A percentile compares a stretch with the other conserved stretches of the same genome.
Evolutionary conservation across 2,888 invertebrate species (phyloP).

Genomic region (Drosophila monieri): DNA sequence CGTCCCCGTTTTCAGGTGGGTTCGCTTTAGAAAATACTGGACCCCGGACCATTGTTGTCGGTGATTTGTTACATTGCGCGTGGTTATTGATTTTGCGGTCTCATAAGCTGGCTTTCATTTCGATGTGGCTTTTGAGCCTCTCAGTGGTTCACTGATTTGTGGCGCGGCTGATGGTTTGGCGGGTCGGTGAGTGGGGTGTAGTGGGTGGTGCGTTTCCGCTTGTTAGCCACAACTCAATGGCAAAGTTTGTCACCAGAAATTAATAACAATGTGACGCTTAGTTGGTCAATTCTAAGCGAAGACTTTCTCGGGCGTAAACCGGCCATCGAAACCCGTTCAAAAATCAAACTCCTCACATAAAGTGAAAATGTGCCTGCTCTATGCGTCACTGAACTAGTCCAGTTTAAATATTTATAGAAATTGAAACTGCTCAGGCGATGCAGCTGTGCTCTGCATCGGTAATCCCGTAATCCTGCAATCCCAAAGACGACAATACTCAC

Average conservation of each 20-base stretch:
- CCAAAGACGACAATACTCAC: conserved; percentile 20
- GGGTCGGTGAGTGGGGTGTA: conserved; percentile 1
- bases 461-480: conserved; percentile 24
- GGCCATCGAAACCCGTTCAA: conserved; percentile 62
- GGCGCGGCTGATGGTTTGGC: conserved; percentile 46
- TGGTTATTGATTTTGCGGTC: conserved; percentile 76
- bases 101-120: conserved; percentile 69
- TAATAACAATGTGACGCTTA: conserved; percentile 74
- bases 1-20: conserved; percentile 43
- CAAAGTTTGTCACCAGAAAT: conserved; percentile 73
- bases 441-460: conserved; percentile 6
- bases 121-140: conserved; percentile 60
- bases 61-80: conserved; percentile 48
- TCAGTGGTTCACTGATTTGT: conserved; percentile 38
- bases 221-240: conserved; percentile 68
- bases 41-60: conserved; percentile 45
- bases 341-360: conserved; percentile 15
- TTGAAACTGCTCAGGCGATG: conserved; percentile 20
- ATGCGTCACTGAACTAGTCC: conserved; percentile 17
- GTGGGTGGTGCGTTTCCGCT: conserved; percentile 53
- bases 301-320: conserved; percentile 67
- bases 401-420: conserved; percentile 36
- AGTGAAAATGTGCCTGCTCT: conserved; percentile 42
- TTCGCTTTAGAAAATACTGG: conserved; percentile 45
- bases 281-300: conserved; percentile 70